Conservation (phyloP, 2,113 vertebrate species). For the Stercorarius parasiticus region DNA sequence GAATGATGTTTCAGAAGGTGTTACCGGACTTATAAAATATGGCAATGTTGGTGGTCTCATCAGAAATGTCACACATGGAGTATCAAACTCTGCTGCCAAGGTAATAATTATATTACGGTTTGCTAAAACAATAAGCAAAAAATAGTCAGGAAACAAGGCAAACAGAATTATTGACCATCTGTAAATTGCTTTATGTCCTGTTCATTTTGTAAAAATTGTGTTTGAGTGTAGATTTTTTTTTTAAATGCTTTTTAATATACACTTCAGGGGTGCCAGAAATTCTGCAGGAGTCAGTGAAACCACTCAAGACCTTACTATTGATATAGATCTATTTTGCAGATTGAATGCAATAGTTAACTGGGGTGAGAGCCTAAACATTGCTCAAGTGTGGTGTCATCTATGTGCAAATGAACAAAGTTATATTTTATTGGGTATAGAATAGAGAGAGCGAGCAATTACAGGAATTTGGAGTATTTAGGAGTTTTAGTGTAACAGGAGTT, state of each 20-base stretch:
- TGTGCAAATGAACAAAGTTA: background rate
- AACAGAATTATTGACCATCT: background rate
- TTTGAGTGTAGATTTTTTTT: background rate
- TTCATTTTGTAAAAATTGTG: background rate
- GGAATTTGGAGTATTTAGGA: background rate
- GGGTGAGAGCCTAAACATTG: background rate
- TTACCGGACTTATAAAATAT: conserved; percentile 92
- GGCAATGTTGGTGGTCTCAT: conserved; percentile 96
- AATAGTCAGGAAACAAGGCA: background rate
- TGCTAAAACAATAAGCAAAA: background rate
- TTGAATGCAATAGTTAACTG: background rate
- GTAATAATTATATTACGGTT: conserved; percentile 66
- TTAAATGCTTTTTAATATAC: background rate
- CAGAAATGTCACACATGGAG: conserved; percentile 94
- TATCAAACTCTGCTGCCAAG: conserved; percentile 98
- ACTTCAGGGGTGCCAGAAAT: background rate
- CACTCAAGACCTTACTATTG: background rate
- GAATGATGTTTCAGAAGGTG: conserved; percentile 93
- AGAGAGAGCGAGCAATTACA: background rate
- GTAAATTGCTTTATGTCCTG: background rate
- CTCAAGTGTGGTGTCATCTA: background rate
- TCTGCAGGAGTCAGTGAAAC: background rate
- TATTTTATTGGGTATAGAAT: background rate
- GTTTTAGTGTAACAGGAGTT: background rate
- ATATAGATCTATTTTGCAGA: background rate